These are phyloP conservation scores for Drosophila guanche DNA, from an alignment of 1,140 invertebrate species.

Conservation along the genomic window DNA sequence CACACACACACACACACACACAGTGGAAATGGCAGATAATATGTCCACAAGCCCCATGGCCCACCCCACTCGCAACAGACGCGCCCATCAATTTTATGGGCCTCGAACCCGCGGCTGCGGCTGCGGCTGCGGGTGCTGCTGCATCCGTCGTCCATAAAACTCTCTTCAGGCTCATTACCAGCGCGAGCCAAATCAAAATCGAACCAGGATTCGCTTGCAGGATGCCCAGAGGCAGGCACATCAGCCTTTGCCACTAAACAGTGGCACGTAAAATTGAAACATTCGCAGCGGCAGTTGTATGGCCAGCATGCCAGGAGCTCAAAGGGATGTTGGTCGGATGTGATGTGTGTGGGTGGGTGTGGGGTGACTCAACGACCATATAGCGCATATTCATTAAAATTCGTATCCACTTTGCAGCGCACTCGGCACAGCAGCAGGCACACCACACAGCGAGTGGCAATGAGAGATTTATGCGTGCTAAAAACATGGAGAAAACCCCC, in stretches of 20 bases:
- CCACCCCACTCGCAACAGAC: slow-evolving; percentile 21
- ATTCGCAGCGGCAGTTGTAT: slow-evolving; percentile 48
- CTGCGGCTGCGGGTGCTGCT: slow-evolving; percentile 2
- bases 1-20: slow-evolving; percentile 22
- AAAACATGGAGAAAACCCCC: not conserved
- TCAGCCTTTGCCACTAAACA: slow-evolving; percentile 52
- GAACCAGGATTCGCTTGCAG: slow-evolving; percentile 31
- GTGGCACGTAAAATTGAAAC: slow-evolving; percentile 72
- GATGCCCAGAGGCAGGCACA: slow-evolving; percentile 14
- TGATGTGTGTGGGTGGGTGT: not conserved
- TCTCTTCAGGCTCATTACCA: slow-evolving; percentile 65
- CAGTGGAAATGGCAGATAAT: slow-evolving; percentile 35
- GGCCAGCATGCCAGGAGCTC: slow-evolving; percentile 21
- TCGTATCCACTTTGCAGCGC: slow-evolving; percentile 57
- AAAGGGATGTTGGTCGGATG: slow-evolving; percentile 17
- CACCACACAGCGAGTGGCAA: slow-evolving; percentile 19
- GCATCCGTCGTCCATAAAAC: slow-evolving; percentile 69
- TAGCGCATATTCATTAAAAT: slow-evolving; percentile 74
- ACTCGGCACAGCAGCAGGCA: slow-evolving; percentile 41
- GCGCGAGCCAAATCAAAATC: slow-evolving; percentile 70
- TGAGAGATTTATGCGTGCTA: slow-evolving; percentile 61
- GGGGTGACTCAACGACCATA: slow-evolving; percentile 28
- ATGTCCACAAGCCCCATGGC: slow-evolving; percentile 22
- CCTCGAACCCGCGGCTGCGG: slow-evolving; percentile 46
- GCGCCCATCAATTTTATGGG: slow-evolving; percentile 71